Evolutionary conservation across 2,888 invertebrate species (phyloP), one percentile per base, ranked within the genome.

Genomic region (Drosophila sordidula): DNA sequence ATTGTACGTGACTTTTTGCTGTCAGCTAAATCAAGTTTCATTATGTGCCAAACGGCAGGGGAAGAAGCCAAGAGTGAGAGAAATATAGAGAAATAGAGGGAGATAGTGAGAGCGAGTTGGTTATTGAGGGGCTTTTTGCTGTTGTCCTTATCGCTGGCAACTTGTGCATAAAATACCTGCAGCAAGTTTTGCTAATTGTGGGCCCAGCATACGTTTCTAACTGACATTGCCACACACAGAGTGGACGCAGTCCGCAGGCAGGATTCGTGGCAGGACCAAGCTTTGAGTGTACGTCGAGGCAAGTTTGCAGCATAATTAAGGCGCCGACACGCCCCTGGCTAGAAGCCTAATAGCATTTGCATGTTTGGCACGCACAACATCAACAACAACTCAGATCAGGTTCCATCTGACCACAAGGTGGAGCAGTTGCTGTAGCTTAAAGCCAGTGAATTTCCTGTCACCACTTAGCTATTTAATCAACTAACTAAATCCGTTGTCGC

Each of bases 11-110:
- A 85, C 84, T 84, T 80, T 86, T 80, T 80, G 84, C 81, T 84
- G 80, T 84, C 84, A 80, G 81, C 86, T 83, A 79, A 85, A 85
- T 84, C 83, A 84, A 81, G 86, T 84, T 83, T 85, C 83, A 84
- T 84, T 83, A 84, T 81, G 83, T 78, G 80, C 52, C 68, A 76
- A 62, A 49, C 55, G 36, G 39, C 25, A 47, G 25, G 16, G 51
- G 41, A 38, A 38, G 22, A 6, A 39, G 36, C 34, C 6, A 38
- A 44, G 11, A 16, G 39, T 26, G 38, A n/a, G 4, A 50, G 1
- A 16, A 22, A 58, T 1, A 41, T n/a, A 22, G 22, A n/a, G 6
- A 12, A n/a, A 11, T 26, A 22, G 16, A 32, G 18, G 18, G 12
- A 6, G 38, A 26, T 39, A 38, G 14, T 5, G 2, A 5, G 25